Evolutionary conservation across 1,140 invertebrate species (phyloP).

Genomic region (Maconellicoccus hirsutus): DNA sequence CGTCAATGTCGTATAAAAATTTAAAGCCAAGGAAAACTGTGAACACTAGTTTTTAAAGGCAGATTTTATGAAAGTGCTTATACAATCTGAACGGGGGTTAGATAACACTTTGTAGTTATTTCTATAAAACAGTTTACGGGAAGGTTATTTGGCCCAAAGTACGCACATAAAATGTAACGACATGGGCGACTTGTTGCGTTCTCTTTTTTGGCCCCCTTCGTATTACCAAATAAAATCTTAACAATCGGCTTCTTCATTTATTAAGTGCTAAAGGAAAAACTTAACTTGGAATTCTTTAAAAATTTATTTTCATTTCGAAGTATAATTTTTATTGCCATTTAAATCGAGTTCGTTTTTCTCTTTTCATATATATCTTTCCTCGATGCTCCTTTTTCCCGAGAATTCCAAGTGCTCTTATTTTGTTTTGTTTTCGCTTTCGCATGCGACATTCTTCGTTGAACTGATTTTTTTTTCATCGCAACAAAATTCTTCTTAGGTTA

Average conservation of each 20-base stretch:
- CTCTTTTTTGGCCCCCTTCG: neutral
- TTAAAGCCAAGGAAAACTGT: too few species aligned
- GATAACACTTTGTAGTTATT: conserved; percentile 20
- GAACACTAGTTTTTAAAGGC: neutral
- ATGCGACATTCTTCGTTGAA: too few species aligned
- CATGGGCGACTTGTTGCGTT: conserved; percentile 21
- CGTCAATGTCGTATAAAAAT: too few species aligned
- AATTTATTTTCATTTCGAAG: neutral
- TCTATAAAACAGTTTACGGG: conserved; percentile 16
- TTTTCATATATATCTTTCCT: neutral
- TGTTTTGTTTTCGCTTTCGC: too few species aligned
- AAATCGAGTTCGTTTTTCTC: neutral
- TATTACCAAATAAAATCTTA: conserved; percentile 13
- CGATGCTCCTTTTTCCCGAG: too few species aligned
- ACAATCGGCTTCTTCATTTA: conserved; percentile 16
- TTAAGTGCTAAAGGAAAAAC: conserved; percentile 14
- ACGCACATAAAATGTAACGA: conserved; percentile 22
- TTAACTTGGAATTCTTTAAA: neutral
- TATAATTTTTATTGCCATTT: conserved; percentile 1
- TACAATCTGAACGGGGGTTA: conserved; percentile 16
- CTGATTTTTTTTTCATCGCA: too few species aligned
- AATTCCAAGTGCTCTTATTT: too few species aligned
- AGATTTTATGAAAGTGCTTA: conserved; percentile 19
- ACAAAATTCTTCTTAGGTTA: too few species aligned
- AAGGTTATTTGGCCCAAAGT: conserved; percentile 20